Base-by-base conservation (phyloP, 2,797 vertebrate species). In the Sylvilagus floridanus region DNA sequence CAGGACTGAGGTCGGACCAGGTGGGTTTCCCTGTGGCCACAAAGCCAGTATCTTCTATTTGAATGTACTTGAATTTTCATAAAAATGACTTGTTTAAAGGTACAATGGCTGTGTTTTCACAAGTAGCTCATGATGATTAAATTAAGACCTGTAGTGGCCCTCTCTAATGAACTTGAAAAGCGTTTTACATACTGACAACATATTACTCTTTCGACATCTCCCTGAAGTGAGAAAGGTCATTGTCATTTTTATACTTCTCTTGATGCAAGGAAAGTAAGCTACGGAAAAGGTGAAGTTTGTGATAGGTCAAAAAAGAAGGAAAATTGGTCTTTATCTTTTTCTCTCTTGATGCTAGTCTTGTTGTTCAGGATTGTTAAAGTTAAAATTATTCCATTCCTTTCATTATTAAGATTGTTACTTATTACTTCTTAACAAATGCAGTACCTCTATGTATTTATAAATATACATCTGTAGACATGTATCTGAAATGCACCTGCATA, bases 21-120 rank as follows among this genome's bases (percentile, higher is more conserved):
- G 14, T n/a, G 17, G 14, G 2, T 50, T 90, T 92, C 42, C 42
- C 12, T 7, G 2, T 65, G 66, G 62, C 32, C 32, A n/a, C 2
- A 5, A 5, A 42, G 24, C 47, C 35, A 50, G 2, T 9, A 11
- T 42, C 26, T 69, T 69, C 50, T 47, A 26, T 52, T 77, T 89
- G 35, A 68, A 90, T 57, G 35, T 89, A 81, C 37, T 84, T 65
- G 82, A 54, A 22, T 57, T 83, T 17, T 4, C 37, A 5, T 81
- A 83, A 17, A 87, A 89, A 52, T 37, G 26, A 9, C 47, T 94
- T 83, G 22, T 73, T 87, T 72, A 89, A 92, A 77, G 35, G 6
- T 47, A 1, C 3, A 24, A 42, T 32, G 50, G 12, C 47, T 73
- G 19, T 84, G 26, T 77, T 91, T 88, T 84, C 78, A 26, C 22